Percentiles rank a stretch among this genome's conserved stretches.
Conservation (phyloP, 2,113 vertebrate genomes). For the Bagarius yarrelli region DNA sequence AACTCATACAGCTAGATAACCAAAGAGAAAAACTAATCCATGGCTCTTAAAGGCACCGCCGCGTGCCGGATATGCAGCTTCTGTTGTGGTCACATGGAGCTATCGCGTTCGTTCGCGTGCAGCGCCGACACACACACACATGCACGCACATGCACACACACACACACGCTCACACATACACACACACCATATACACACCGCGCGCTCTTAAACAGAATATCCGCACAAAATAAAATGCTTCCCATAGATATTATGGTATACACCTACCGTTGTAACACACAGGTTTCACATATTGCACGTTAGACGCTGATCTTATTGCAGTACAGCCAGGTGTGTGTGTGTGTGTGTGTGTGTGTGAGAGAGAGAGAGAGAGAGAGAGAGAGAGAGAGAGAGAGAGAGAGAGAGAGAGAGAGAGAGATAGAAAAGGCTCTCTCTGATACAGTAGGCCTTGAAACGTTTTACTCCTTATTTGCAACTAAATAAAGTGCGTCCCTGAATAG, state of each 20-base stretch:
- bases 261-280: not conserved
- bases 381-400: not conserved
- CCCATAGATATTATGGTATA: not conserved
- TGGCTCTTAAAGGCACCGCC: slow-evolving; percentile 79
- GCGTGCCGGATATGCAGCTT: slow-evolving; percentile 62
- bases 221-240: slow-evolving; percentile 30
- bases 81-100: slow-evolving; percentile 80
- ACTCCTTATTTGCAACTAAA: slow-evolving; percentile 8
- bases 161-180: slow-evolving; percentile 42
- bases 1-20: slow-evolving; percentile 99
- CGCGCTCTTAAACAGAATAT: slow-evolving; percentile 44
- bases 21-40: slow-evolving; percentile 95
- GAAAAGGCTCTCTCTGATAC: not conserved
- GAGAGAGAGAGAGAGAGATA: no score
- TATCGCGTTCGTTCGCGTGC: slow-evolving; percentile 66
- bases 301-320: not conserved
- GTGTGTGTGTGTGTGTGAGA: slow-evolving; percentile 1
- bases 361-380: not conserved
- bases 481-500: not conserved
- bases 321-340: slow-evolving; percentile 12
- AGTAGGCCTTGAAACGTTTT: slow-evolving; percentile 23
- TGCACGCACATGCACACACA: slow-evolving; percentile 47
- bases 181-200: slow-evolving; percentile 34
- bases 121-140: slow-evolving; percentile 39
- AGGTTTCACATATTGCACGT: not conserved